phyloP scores from a whole-genome alignment of 2,888 invertebrate species.

The Melikaiella ostensackeni region DNA sequence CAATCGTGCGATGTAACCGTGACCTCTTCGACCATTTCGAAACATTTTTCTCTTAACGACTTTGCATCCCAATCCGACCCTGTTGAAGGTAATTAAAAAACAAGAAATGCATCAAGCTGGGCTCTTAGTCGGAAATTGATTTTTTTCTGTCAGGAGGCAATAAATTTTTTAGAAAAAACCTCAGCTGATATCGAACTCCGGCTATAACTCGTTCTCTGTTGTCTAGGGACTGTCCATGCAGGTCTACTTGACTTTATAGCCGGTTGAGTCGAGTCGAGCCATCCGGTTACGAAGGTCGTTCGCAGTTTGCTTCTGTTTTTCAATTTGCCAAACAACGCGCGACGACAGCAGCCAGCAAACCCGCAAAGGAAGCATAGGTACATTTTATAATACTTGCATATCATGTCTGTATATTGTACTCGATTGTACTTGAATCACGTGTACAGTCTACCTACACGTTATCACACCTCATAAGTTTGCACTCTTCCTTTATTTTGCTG shows the following conservation, averaged over 20 bases:
- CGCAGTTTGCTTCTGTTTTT: slow-evolving; percentile 38
- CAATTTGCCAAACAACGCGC: slow-evolving; percentile 26
- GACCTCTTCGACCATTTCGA: neutral
- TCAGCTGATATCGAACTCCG: neutral
- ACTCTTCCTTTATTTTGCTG: neutral
- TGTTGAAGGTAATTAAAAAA: neutral
- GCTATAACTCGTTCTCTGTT: neutral
- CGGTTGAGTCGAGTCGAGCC: slow-evolving; percentile 41
- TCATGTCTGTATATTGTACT: neutral
- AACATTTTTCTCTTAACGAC: neutral
- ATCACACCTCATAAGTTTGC: neutral
- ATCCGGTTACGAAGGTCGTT: slow-evolving; percentile 56
- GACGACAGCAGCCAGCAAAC: slow-evolving; percentile 16
- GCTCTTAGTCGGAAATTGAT: neutral
- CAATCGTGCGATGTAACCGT: too few relatives aligned
- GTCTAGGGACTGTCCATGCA: slow-evolving; percentile 14
- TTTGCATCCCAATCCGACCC: neutral
- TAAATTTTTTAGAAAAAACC: neutral
- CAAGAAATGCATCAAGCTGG: neutral
- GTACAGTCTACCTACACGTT: neutral
- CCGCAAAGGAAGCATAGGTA: neutral
- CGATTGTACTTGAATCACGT: neutral
- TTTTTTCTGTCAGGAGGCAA: neutral
- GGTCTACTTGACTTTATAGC: slow-evolving; percentile 12
- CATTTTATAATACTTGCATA: neutral